These are phyloP conservation scores for Dasypogon diadema DNA, from an alignment of 2,888 invertebrate genomes.

Conservation along the genomic window DNA sequence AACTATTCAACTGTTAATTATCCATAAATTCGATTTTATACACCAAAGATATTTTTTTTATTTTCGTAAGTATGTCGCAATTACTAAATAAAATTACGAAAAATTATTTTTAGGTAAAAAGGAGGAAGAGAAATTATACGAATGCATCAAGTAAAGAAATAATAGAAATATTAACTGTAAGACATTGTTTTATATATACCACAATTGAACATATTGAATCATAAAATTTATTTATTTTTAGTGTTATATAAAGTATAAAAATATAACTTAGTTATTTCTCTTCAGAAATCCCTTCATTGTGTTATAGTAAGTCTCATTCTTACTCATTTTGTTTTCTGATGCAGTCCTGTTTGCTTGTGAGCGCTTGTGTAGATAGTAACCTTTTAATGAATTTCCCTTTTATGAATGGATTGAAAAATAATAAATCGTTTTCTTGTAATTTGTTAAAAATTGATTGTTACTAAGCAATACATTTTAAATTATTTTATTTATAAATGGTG, in stretches of 20 bases:
- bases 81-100: slow-evolving; percentile 42
- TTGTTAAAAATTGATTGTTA: slow-evolving; percentile 44
- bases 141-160: slow-evolving; percentile 37
- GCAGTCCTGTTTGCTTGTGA: slow-evolving; percentile 15
- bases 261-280: slow-evolving; percentile 35
- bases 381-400: slow-evolving; percentile 37
- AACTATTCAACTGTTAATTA: not conserved
- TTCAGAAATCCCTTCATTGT: slow-evolving; percentile 3
- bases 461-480: slow-evolving; percentile 39
- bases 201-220: slow-evolving; percentile 40
- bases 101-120: slow-evolving; percentile 47
- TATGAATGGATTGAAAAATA: slow-evolving; percentile 22
- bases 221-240: slow-evolving; percentile 50
- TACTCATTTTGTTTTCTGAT: slow-evolving; percentile 2
- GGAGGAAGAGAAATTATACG: slow-evolving; percentile 28
- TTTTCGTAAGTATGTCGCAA: slow-evolving; percentile 27
- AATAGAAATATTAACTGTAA: slow-evolving; percentile 25
- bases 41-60: slow-evolving; percentile 45
- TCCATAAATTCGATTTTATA: slow-evolving; percentile 39
- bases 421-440: slow-evolving; percentile 33
- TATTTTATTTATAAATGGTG: slow-evolving; percentile 42
- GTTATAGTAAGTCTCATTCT: not conserved
- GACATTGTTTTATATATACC: slow-evolving; percentile 43
- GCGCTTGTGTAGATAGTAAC: slow-evolving; percentile 39
- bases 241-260: slow-evolving; percentile 44